These are phyloP conservation scores for Lathronympha strigana DNA, from an alignment of 2,888 invertebrate species.

Conservation along the genomic window DNA sequence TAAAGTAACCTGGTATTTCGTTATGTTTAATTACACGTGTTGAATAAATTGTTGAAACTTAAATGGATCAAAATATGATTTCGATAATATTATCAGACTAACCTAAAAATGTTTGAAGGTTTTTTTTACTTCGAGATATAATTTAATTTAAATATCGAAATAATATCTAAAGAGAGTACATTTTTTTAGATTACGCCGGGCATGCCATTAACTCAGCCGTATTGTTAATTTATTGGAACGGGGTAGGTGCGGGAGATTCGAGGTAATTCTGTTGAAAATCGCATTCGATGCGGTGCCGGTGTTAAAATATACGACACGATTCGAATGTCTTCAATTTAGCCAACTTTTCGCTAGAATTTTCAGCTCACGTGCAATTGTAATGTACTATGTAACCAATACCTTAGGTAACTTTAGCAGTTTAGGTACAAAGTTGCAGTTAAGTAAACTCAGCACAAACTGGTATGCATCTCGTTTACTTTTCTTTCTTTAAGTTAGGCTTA, in stretches of 20 bases:
- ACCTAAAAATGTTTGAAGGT: too few species aligned
- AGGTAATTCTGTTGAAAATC: conserved; percentile 63
- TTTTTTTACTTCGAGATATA: too few species aligned
- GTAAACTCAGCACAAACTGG: not conserved
- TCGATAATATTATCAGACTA: too few species aligned
- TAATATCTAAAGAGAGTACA: conserved; percentile 55
- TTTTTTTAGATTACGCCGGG: conserved; percentile 49
- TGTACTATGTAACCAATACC: conserved; percentile 59
- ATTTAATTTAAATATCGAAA: conserved; percentile 52
- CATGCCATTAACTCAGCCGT: conserved; percentile 57
- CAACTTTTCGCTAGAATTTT: conserved; percentile 58
- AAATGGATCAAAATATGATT: too few species aligned
- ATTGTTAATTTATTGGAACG: conserved; percentile 58
- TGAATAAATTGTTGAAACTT: too few species aligned
- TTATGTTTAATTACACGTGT: too few species aligned
- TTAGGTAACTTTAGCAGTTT: conserved; percentile 52
- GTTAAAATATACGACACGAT: conserved; percentile 63
- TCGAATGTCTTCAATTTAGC: conserved; percentile 61
- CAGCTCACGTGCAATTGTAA: conserved; percentile 65
- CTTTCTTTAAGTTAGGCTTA: too few species aligned
- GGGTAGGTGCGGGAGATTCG: conserved; percentile 57
- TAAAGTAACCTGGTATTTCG: too few species aligned
- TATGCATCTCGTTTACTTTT: not conserved
- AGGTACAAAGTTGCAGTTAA: not conserved
- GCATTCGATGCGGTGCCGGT: conserved; percentile 58